Evolutionary conservation across 2,113 vertebrate species (phyloP), one percentile per base, ranked within the genome.

Genomic region (Myiozetetes cayanensis): DNA sequence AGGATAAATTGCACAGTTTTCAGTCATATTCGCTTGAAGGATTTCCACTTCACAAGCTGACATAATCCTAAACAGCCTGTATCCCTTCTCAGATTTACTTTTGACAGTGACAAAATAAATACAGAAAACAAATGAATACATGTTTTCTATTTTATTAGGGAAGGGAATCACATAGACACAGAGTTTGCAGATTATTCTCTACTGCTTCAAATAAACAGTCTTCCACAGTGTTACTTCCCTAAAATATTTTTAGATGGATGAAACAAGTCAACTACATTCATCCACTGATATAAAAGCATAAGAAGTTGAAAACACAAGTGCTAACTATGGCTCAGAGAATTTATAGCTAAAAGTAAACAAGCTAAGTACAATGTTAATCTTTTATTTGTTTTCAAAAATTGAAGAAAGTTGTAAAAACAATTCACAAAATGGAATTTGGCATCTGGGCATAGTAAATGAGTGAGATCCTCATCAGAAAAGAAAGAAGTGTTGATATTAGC

Each of bases 341-440:
- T 96, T 96, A 74, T 73, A 94, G 61, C 86, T 97, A 92, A 96
- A 97, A 97, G 62, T 93, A 97, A 96, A 96, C 84, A 96, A 75
- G 63, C 89, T 78, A 94, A 41, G 39, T 92, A 37, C 82, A 97
- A 91, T 77, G 77, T 74, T 96, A 97, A 97, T 93, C 80, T 93
- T 97, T 88, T 96, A 92, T 97, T 97, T 97, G 93, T 96, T 97
- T 97, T 95, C 87, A 75, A 96, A 92, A 95, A 85, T 44, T 21
- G 63, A 96, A 91, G 56, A 96, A 97, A 76, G 84, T 94, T 35
- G 93, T 80, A 85, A 93, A 97, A 97, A 88, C 85, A 92, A 95
- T 70, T 96, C 37, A 74, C 43, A 62, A n/a, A 61, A 55, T 85
- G 62, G 75, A 87, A 89, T 90, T 84, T 94, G 88, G 43, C 86